Conservation (phyloP, 1,140 invertebrate genomes). For the Hetaerina americana region DNA sequence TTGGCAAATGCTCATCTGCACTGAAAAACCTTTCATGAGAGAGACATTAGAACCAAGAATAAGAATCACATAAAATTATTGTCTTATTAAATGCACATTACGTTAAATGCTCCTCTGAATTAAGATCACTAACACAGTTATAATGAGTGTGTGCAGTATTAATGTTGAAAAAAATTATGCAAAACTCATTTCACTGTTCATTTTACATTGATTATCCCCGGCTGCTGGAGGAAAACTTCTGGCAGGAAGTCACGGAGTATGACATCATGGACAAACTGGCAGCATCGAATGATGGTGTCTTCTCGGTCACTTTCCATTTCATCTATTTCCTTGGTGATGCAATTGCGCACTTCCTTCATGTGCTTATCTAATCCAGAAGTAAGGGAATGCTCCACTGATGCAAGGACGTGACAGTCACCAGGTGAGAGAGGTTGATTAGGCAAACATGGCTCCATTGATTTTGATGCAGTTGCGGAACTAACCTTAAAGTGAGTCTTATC, state of each 20-base stretch:
- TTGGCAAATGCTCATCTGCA: no score
- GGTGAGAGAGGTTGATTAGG: neutral
- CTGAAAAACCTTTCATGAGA: no score
- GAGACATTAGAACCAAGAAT: no score
- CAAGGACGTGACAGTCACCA: neutral
- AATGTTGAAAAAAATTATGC: neutral
- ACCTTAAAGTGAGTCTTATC: neutral
- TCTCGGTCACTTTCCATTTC: neutral
- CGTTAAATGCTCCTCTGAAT: no score
- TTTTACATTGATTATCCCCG: conserved; percentile 41
- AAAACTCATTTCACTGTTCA: neutral
- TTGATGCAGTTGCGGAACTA: neutral
- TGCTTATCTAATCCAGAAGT: neutral
- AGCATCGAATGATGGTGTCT: conserved; percentile 26
- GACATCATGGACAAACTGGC: conserved; percentile 49
- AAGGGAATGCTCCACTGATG: neutral
- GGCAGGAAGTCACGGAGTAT: conserved; percentile 52
- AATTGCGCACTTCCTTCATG: neutral
- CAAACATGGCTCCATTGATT: neutral
- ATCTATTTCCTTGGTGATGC: neutral
- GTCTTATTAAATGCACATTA: no score
- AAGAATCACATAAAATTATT: no score
- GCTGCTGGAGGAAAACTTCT: conserved; percentile 53
- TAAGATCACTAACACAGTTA: no score
- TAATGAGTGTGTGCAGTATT: no score